A percentile compares a stretch with the other conserved stretches of the same genome.
Conservation (phyloP, 2,113 vertebrate genomes). For the Aviceda subcristata region DNA sequence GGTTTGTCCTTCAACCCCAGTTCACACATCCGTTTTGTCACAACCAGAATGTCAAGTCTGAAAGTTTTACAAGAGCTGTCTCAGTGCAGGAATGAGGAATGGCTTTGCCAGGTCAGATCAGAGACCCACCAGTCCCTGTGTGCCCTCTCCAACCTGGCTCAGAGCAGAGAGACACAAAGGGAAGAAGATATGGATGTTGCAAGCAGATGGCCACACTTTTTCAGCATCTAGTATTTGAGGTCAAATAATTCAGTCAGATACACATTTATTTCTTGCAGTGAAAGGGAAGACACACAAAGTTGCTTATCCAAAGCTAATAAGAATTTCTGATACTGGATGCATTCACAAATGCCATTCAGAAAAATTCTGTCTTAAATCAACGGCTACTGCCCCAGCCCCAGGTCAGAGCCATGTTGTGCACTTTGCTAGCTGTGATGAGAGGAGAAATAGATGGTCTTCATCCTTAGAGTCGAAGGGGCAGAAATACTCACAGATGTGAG, state of each 20-base stretch:
- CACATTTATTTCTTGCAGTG: background rate
- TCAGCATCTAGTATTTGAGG: background rate
- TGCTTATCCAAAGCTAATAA: background rate
- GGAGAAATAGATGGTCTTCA: background rate
- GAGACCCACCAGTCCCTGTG: background rate
- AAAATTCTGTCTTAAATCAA: background rate
- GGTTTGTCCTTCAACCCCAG: background rate
- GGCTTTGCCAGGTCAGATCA: background rate
- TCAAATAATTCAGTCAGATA: background rate
- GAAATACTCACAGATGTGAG: background rate
- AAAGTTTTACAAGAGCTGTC: background rate
- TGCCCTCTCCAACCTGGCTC: background rate
- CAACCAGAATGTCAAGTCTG: background rate
- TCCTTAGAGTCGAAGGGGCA: background rate
- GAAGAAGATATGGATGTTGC: background rate
- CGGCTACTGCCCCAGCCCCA: background rate
- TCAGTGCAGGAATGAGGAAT: background rate
- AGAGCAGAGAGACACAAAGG: fast-evolving
- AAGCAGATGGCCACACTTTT: background rate
- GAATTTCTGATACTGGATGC: background rate
- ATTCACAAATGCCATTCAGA: background rate
- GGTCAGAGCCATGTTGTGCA: background rate
- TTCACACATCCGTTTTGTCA: background rate
- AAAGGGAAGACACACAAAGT: background rate
- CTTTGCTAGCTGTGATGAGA: background rate